Conservation (phyloP, 2,888 invertebrate species). For the Epicampocera succincta region DNA sequence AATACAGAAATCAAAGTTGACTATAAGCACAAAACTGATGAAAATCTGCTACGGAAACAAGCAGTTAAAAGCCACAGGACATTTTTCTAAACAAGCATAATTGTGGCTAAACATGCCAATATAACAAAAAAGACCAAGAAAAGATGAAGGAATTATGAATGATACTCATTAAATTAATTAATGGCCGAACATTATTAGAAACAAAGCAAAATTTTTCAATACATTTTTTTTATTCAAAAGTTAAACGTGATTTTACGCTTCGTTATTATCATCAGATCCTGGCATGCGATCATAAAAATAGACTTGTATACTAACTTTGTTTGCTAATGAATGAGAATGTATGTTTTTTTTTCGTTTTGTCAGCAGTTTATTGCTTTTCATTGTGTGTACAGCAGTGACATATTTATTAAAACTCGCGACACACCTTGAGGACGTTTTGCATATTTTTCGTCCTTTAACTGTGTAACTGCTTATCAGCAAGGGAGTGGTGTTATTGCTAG, state of each 20-base stretch:
- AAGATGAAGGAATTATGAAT: constrained; percentile 39
- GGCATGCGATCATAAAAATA: constrained; percentile 68
- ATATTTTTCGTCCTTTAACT: background rate
- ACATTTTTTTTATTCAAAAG: constrained; percentile 54
- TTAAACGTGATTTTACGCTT: constrained; percentile 69
- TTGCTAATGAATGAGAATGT: background rate
- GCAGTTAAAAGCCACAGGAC: constrained; percentile 77
- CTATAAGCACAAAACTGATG: constrained; percentile 34
- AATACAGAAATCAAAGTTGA: constrained; percentile 73
- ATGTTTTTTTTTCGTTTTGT: too few relatives aligned
- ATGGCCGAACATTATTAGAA: constrained; percentile 41
- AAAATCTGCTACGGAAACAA: constrained; percentile 75
- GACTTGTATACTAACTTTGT: constrained; percentile 20
- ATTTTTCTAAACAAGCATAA: constrained; percentile 76
- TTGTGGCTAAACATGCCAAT: constrained; percentile 79
- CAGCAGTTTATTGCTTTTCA: background rate
- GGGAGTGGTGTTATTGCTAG: constrained; percentile 46
- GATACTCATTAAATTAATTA: constrained; percentile 30
- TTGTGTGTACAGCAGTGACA: constrained; percentile 46
- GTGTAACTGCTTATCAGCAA: constrained; percentile 6
- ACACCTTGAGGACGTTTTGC: constrained; percentile 44
- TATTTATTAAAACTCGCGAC: constrained; percentile 54
- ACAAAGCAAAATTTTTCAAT: constrained; percentile 68
- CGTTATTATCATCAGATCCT: constrained; percentile 68
- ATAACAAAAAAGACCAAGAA: constrained; percentile 73